Evolutionary conservation across 1,140 invertebrate species (phyloP).

Genomic region (Oryctes rhinoceros): DNA sequence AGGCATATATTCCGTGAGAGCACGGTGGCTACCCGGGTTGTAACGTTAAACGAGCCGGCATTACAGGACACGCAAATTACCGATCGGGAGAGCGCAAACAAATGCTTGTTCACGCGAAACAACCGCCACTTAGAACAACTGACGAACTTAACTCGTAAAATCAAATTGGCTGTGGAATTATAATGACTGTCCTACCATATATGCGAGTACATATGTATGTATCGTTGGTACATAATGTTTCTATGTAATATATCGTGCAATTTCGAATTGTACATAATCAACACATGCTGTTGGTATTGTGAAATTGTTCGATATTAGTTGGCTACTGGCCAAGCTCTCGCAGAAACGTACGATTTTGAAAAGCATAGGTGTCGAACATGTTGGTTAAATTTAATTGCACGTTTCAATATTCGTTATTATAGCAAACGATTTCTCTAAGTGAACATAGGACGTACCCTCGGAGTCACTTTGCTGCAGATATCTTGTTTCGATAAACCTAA

Average conservation of each 20-base stretch:
- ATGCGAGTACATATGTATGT: not conserved
- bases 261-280: not conserved
- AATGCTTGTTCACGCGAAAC: constrained; percentile 62
- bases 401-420: no score
- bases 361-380: no score
- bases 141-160: constrained; percentile 54
- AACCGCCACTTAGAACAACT: constrained; percentile 60
- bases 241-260: not conserved
- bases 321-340: no score
- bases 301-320: no score
- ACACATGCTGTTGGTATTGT: not conserved
- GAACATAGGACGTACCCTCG: no score
- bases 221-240: not conserved
- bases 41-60: constrained; percentile 61
- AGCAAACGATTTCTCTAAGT: no score
- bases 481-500: no score
- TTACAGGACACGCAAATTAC: constrained; percentile 61
- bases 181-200: constrained; percentile 30
- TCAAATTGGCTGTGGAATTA: constrained; percentile 51
- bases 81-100: constrained; percentile 61
- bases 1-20: constrained; percentile 11
- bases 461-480: no score
- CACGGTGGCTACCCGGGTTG: constrained; percentile 49
- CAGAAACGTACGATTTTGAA: no score
- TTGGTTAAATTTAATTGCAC: no score